Base-by-base conservation (phyloP, 1,140 invertebrate species). In the Drosophila tsacasi region DNA sequence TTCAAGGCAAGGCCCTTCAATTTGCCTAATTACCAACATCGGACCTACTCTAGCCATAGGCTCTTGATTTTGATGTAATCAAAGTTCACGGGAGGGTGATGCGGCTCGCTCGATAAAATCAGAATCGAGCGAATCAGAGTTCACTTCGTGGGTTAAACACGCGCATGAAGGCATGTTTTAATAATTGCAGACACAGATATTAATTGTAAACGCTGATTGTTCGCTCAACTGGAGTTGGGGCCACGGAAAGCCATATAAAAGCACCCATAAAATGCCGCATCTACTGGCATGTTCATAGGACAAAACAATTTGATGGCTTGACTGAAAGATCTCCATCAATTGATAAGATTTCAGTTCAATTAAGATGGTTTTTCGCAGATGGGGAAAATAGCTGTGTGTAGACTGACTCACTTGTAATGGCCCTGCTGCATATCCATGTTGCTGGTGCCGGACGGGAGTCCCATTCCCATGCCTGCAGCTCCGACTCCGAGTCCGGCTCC, bases 321-420 rank as follows among this genome's bases (percentile, higher is more conserved):
- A 72, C 74, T 81, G 82, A 74, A 57, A 75, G 59, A 62, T 67
- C 82, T 87, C 62, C 67, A 69, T 89, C 84, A 87, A 87, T 87
- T 87, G 84, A 87, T 79, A 83, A 90, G 81, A 84, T 89, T 87
- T 90, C 66, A 71, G 66, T 75, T 72, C 83, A 87, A 87, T 87
- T 87, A 74, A 83, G 77, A 60, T 62, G 57, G 57, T 37, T 57
- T 57, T 46, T 37, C 25, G 46, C 46, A 54, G 37, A 25, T 57
- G 32, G 63, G 58, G 60, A 61, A 65, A 61, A 65, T 79, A 78
- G 62, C 35, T 55, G 5, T 25, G 19, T 76, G 52, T 73, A 62
- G 59, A 73, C 63, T 72, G 77, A 90, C 85, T 90, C 66, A 90
- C 85, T 80, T 74, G 69, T 85, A 85, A 55, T 78, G 72, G 50